A percentile compares a stretch with the other conserved stretches of the same genome.
phyloP scores from a whole-genome alignment of 1,140 invertebrate species.

The Pogonomyrmex barbatus region DNA sequence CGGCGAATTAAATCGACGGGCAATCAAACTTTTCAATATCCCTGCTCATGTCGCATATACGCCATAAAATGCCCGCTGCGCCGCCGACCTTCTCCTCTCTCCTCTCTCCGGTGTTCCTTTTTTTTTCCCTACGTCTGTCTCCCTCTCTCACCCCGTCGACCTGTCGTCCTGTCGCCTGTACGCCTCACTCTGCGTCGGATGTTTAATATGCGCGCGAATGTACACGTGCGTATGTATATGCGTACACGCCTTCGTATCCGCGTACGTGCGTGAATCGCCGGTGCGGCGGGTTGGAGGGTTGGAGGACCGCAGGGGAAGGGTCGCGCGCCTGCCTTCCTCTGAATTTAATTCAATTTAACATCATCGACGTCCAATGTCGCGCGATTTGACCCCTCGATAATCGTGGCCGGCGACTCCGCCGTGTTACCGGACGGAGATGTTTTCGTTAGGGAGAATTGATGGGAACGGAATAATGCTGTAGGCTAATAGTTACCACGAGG shows the following conservation, averaged over 20 bases:
- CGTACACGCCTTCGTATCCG: not conserved
- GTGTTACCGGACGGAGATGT: conserved; percentile 53
- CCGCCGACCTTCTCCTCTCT: conserved; percentile 14
- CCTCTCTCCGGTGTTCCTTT: not conserved
- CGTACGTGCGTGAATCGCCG: conserved; percentile 9
- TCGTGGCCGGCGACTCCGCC: conserved; percentile 28
- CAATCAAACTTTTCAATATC: conserved; percentile 77
- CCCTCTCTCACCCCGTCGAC: not conserved
- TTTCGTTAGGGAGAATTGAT: conserved; percentile 39
- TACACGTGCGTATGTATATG: not conserved
- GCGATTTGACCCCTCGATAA: conserved; percentile 64
- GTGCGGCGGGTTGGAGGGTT: not conserved
- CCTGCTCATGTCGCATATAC: conserved; percentile 71
- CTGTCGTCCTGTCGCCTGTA: conserved; percentile 14
- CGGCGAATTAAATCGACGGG: conserved; percentile 69
- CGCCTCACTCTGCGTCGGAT: conserved; percentile 26
- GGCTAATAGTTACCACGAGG: conserved; percentile 14
- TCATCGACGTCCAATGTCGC: conserved; percentile 64
- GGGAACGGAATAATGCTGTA: conserved; percentile 38
- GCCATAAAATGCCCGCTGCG: conserved; percentile 63
- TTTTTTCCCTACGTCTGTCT: conserved; percentile 4
- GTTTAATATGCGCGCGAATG: conserved; percentile 4
- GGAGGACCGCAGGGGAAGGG: conserved; percentile 18
- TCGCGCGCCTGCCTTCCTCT: conserved; percentile 37
- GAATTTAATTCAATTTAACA: conserved; percentile 68